Percentiles rank a stretch among this genome's conserved stretches.
Evolutionary conservation across 1,140 invertebrate species (phyloP).

Genomic region (Solenopsis invicta): DNA sequence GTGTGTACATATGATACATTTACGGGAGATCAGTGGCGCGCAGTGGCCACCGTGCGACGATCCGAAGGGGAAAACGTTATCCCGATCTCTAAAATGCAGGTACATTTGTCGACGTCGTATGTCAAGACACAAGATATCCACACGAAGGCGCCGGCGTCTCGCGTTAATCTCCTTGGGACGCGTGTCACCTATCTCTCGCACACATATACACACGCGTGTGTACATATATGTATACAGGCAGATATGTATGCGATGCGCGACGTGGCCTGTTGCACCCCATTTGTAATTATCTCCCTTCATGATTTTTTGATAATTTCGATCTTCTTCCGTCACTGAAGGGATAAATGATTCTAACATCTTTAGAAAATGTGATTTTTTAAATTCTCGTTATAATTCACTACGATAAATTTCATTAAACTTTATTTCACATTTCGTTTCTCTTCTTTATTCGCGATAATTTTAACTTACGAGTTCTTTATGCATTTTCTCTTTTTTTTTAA

Average conservation of each 20-base stretch:
- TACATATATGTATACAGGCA: not conserved
- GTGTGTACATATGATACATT: conserved; percentile 73
- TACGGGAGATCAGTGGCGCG: conserved; percentile 79
- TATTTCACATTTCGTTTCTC: not conserved
- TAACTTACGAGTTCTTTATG: not conserved
- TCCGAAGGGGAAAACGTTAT: conserved; percentile 67
- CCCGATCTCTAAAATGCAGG: conserved; percentile 77
- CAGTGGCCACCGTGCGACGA: conserved; percentile 69
- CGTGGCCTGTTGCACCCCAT: not conserved
- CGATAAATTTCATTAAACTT: not conserved
- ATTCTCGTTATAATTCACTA: not conserved
- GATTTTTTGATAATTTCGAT: not conserved
- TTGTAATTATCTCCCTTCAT: not conserved
- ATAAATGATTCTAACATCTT: not conserved
- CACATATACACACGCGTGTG: not conserved
- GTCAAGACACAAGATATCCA: conserved; percentile 57
- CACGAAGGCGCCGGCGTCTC: conserved; percentile 51
- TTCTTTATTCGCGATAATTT: not conserved
- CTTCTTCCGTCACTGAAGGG: not conserved
- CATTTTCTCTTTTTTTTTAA: not conserved
- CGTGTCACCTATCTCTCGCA: conserved; percentile 1
- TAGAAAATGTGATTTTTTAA: not conserved
- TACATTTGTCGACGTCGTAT: conserved; percentile 77
- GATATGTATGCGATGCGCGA: not conserved
- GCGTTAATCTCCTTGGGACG: conserved; percentile 32